These are phyloP conservation scores for Hoplias malabaricus DNA, from an alignment of 2,113 vertebrate species.

Conservation along the genomic window DNA sequence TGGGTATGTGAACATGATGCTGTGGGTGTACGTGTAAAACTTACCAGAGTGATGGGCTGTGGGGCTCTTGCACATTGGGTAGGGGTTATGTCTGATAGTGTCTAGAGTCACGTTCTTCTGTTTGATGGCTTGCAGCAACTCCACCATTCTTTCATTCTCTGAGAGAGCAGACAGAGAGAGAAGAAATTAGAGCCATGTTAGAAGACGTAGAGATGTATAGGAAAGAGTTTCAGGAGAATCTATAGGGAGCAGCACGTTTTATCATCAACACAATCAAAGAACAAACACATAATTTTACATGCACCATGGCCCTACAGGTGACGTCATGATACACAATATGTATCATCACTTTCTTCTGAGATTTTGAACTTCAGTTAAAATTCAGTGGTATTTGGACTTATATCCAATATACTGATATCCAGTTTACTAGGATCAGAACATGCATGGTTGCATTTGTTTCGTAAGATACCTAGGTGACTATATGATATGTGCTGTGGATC, in stretches of 20 bases:
- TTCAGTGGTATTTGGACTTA: too few species aligned
- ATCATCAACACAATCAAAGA: not conserved
- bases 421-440: too few species aligned
- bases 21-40: constrained; percentile 52
- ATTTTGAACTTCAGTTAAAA: too few species aligned
- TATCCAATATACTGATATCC: too few species aligned
- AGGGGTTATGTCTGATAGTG: constrained; percentile 78
- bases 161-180: constrained; percentile 14
- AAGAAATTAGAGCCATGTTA: not conserved
- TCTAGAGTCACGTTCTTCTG: constrained; percentile 85
- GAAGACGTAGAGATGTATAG: not conserved
- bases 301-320: too few species aligned
- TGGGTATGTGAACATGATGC: not conserved
- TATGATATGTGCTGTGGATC: too few species aligned
- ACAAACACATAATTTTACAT: not conserved
- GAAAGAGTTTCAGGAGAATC: not conserved
- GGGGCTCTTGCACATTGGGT: constrained; percentile 82
- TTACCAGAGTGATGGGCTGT: constrained; percentile 75
- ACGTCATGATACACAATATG: too few species aligned
- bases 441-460: too few species aligned
- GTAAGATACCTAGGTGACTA: too few species aligned
- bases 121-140: constrained; percentile 92
- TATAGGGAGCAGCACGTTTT: not conserved
- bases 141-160: constrained; percentile 93
- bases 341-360: too few species aligned